These are phyloP conservation scores for Drosophila neutralis DNA, from an alignment of 2,888 invertebrate genomes.

Conservation along the genomic window DNA sequence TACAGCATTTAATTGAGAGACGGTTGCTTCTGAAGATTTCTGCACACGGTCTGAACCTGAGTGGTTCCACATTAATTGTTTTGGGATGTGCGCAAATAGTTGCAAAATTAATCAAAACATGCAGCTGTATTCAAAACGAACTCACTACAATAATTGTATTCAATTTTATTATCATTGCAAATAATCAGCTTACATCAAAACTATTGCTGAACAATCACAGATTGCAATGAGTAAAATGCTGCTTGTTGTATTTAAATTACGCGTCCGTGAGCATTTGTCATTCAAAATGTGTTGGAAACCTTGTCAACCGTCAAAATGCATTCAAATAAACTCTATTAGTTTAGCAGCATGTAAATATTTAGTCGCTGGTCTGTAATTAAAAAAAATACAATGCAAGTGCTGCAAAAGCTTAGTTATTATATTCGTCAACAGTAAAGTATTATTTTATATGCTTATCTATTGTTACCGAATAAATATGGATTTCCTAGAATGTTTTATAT, in stretches of 20 bases:
- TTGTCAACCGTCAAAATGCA: constrained; percentile 52
- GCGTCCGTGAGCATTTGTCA: constrained; percentile 47
- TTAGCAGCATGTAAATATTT: neutral
- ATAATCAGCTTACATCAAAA: constrained; percentile 67
- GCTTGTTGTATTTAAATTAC: constrained; percentile 21
- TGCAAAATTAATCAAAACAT: constrained; percentile 49
- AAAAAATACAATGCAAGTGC: neutral
- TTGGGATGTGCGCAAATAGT: constrained; percentile 31
- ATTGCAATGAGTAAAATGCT: constrained; percentile 10
- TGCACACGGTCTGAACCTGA: neutral
- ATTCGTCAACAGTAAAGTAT: neutral
- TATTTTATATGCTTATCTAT: neutral
- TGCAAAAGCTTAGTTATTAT: neutral
- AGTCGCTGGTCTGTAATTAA: constrained; percentile 2
- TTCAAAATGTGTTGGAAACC: constrained; percentile 33
- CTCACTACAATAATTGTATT: constrained; percentile 24
- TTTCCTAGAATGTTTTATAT: too few relatives aligned
- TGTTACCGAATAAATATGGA: neutral
- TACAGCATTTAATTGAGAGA: constrained; percentile 83
- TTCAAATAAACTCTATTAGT: constrained; percentile 42
- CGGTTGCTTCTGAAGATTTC: constrained; percentile 63
- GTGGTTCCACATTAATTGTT: constrained; percentile 32
- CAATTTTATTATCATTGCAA: constrained; percentile 42
- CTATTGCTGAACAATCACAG: constrained; percentile 38
- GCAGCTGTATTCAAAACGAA: constrained; percentile 21